Evolutionary conservation across 2,888 invertebrate species (phyloP), one percentile per base, ranked within the genome.

Genomic region (Polietes domitor): DNA sequence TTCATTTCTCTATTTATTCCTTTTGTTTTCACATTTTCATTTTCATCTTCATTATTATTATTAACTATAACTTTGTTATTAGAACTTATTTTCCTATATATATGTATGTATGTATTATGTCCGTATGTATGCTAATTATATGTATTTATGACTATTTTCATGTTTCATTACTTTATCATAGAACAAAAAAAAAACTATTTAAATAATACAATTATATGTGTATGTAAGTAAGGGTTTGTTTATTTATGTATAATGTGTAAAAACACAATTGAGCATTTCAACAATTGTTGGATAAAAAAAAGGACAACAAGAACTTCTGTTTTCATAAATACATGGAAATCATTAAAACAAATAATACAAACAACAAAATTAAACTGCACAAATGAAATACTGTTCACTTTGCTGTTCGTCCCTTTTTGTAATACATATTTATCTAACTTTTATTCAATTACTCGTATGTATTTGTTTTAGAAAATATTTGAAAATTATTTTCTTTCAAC

Each of bases 21-120:
- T 78, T 77, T 74, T 77, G 26, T 83, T 72, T 75, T 65, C 65
- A 65, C 37, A 37, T 65, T 71, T 83, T 37, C 50, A 21, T 41
- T 71, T 32, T 58, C 7, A 72, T 72, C 55, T 53, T 79, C 21
- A 43, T 71, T 75, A 65, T 80, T 55, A 70, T 83, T 84, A 84
- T 81, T 81, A 84, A 81, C 81, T 84, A 84, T 84, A 84, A 84
- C 84, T 81, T 81, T 84, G 68, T 84, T 84, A 84, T 73, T 81
- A 78, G 81, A 81, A 81, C 78, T 84, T 81, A 84, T 61, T 70
- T 73, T 6, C 43, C 81, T 84, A 84, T 71, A 73, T 68, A 72
- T 73, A 76, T 83, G 72, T 41, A 47, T 73, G 37, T 74, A 26
- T 79, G 19, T 55, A 6, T 65, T 61, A 63, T 77, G 19, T 73